phyloP scores from a whole-genome alignment of 2,888 invertebrate species.

The Bellardia pandia region DNA sequence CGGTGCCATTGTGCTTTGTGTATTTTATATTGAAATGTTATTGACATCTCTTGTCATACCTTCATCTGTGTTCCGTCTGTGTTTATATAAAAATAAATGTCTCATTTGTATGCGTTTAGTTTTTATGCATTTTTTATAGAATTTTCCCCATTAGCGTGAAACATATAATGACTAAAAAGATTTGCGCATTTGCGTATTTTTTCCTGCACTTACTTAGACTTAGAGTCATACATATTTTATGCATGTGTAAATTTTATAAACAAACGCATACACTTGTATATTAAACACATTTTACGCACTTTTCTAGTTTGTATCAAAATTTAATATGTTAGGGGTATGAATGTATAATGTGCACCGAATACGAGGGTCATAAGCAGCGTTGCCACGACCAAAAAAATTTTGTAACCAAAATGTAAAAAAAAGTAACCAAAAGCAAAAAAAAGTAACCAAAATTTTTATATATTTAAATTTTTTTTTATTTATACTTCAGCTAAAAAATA shows the following conservation, averaged over 20 bases:
- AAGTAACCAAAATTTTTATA: too few species aligned
- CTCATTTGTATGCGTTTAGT: conserved; percentile 32
- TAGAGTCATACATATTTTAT: conserved; percentile 37
- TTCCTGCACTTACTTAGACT: not conserved
- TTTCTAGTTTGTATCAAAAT: conserved; percentile 40
- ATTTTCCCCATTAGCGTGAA: conserved; percentile 52
- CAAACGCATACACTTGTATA: not conserved
- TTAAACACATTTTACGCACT: conserved; percentile 16
- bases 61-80: conserved; percentile 12
- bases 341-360: not conserved
- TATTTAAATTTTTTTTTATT: too few species aligned
- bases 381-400: too few species aligned
- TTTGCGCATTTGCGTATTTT: conserved; percentile 28
- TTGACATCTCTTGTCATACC: conserved; percentile 50
- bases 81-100: conserved; percentile 28
- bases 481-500: too few species aligned
- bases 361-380: conserved; percentile 1
- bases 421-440: too few species aligned
- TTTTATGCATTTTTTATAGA: conserved; percentile 32
- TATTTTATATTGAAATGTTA: conserved; percentile 40
- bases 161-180: conserved; percentile 51
- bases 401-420: too few species aligned
- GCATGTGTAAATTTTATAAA: conserved; percentile 19
- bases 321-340: not conserved
- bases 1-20: not conserved